A percentile compares a stretch with the other conserved stretches of the same genome.
Evolutionary conservation across 2,888 invertebrate species (phyloP).

Genomic region (Pantelozetes paolii): DNA sequence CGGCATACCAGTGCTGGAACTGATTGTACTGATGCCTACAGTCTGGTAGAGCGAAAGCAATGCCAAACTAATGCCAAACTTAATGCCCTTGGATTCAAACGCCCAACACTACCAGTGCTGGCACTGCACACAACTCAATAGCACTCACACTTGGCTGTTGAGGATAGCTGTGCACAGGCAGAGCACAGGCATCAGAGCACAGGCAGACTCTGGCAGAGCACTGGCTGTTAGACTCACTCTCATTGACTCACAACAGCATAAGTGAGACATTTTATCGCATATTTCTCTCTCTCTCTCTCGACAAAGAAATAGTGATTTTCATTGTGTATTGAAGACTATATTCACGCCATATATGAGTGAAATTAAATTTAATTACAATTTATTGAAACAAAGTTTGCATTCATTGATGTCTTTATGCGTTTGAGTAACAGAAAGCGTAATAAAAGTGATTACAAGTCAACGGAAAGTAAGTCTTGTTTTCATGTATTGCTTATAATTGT

Average conservation of each 20-base stretch:
- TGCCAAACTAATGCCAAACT: conserved; percentile 33
- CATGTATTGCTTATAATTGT: background rate
- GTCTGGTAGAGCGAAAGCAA: conserved; percentile 14
- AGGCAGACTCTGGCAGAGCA: background rate
- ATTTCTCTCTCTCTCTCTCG: conserved; percentile 6
- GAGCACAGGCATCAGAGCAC: background rate
- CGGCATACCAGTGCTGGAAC: no score
- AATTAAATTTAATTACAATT: background rate
- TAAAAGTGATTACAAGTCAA: conserved; percentile 18
- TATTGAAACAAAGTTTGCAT: no score
- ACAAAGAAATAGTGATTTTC: conserved; percentile 30
- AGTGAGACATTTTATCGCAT: conserved; percentile 37
- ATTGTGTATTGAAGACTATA: background rate
- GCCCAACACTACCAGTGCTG: conserved; percentile 18
- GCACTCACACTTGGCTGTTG: background rate
- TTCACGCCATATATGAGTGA: background rate
- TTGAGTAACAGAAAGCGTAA: conserved; percentile 3
- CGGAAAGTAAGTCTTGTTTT: conserved; percentile 35
- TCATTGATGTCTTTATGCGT: conserved; percentile 7
- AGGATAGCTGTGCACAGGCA: background rate
- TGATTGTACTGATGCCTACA: conserved; percentile 4
- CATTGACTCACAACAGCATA: background rate
- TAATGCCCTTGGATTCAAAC: conserved; percentile 35
- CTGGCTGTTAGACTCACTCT: conserved; percentile 3
- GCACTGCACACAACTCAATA: background rate